Conservation (phyloP, 2,113 vertebrate species). For the Dolichallabes microphthalmus region DNA sequence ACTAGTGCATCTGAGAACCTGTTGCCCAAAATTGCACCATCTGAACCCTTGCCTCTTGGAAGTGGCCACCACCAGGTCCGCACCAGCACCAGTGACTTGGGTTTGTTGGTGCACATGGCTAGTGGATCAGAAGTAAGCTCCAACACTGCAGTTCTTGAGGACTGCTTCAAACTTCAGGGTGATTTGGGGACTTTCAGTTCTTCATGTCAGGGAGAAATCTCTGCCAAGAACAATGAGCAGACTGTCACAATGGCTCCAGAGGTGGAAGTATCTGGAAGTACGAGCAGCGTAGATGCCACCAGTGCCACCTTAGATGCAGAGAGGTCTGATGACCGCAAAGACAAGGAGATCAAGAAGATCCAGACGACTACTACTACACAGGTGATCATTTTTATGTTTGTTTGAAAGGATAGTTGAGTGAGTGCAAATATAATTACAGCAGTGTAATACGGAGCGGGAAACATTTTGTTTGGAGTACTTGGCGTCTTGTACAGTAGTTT, state of each 20-base stretch:
- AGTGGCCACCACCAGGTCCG: conserved; percentile 77
- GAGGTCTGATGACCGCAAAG: conserved; percentile 93
- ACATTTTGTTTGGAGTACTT: background rate
- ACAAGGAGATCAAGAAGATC: conserved; percentile 95
- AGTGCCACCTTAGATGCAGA: conserved; percentile 83
- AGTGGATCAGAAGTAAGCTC: conserved; percentile 76
- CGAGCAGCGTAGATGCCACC: conserved; percentile 82
- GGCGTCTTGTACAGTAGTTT: background rate
- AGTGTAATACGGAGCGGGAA: background rate
- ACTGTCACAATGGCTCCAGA: conserved; percentile 68
- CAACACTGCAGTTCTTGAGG: conserved; percentile 78
- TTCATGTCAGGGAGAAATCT: conserved; percentile 70
- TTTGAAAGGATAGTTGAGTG: background rate
- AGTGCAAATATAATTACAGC: background rate
- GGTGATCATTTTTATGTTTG: conserved; percentile 64
- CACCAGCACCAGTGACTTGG: conserved; percentile 78
- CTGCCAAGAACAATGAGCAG: conserved; percentile 74
- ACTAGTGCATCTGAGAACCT: conserved; percentile 79
- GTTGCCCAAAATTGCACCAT: conserved; percentile 79
- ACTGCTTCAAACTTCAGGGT: conserved; percentile 85
- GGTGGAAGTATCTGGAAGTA: conserved; percentile 77
- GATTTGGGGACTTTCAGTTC: conserved; percentile 73
- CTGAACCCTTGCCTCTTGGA: conserved; percentile 78
- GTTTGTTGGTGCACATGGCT: conserved; percentile 82
- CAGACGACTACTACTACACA: conserved; percentile 95